phyloP scores from a whole-genome alignment of 2,797 vertebrate species.

The Notolepis coatsorum region DNA sequence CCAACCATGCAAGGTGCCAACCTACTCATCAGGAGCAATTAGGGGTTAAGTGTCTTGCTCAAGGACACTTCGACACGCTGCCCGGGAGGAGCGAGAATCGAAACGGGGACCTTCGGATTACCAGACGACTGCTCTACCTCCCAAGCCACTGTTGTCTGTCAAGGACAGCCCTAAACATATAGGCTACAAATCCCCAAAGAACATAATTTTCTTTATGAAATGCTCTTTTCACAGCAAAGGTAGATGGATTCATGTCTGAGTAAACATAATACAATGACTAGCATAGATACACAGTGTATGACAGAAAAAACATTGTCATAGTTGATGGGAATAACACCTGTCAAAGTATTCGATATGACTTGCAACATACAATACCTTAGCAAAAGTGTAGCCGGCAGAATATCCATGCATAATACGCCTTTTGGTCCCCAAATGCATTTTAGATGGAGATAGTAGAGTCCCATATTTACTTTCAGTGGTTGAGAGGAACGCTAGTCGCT shows the following conservation, averaged over 20 bases:
- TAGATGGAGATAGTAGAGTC: conserved; percentile 56
- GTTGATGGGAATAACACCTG: not conserved
- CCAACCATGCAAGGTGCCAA: no score
- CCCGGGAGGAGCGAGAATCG: no score
- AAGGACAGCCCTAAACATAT: no score
- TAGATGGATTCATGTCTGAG: conserved; percentile 2
- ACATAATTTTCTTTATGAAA: no score
- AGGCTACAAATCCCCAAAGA: no score
- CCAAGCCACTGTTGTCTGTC: no score
- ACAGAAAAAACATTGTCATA: conserved; percentile 25
- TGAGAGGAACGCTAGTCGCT: conserved; percentile 66
- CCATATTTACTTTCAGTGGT: conserved; percentile 65
- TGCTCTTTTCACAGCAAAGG: not conserved
- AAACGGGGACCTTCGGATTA: no score
- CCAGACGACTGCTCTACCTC: no score
- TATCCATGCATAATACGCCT: conserved; percentile 66
- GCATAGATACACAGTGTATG: conserved; percentile 25
- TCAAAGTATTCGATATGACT: conserved; percentile 17
- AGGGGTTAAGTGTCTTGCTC: no score
- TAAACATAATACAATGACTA: conserved; percentile 38
- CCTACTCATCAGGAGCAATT: no score
- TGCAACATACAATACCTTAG: conserved; percentile 59
- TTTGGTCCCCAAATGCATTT: conserved; percentile 58
- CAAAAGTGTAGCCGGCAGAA: conserved; percentile 61
- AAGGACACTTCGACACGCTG: no score